Evolutionary conservation across 2,797 vertebrate genomes (phyloP).

Genomic region (Anguilla megastoma): DNA sequence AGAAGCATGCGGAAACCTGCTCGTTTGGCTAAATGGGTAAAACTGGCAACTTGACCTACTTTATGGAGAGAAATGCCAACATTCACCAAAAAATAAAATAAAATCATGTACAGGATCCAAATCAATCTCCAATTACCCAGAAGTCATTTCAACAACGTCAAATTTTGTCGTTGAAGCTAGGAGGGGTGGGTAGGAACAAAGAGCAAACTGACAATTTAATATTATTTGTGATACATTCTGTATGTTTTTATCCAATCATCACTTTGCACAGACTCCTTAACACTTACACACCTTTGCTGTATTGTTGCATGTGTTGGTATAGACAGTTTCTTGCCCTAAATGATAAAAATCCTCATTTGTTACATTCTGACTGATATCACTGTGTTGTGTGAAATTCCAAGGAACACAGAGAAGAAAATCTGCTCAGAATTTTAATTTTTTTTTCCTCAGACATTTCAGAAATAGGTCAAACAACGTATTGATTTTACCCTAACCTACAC

Average conservation of each 20-base stretch:
- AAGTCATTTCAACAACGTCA: neutral
- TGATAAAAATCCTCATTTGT: neutral
- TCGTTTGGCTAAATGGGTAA: no score
- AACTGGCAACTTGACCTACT: no score
- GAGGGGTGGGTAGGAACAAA: neutral
- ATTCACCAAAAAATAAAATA: no score
- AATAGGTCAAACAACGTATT: neutral
- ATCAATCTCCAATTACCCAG: neutral
- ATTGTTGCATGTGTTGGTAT: neutral
- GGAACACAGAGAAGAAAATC: neutral
- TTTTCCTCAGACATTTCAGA: neutral
- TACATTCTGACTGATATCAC: neutral
- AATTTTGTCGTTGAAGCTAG: neutral
- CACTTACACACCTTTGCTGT: neutral
- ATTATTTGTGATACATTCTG: neutral
- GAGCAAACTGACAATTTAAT: neutral
- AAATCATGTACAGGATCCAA: no score
- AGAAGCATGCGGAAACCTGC: no score
- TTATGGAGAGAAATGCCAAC: no score
- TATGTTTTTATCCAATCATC: no score
- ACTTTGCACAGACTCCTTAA: no score
- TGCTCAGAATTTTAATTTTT: neutral
- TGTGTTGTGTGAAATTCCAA: neutral
- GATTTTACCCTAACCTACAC: neutral
- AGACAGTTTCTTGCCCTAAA: neutral